Evolutionary conservation across 2,797 vertebrate genomes (phyloP), one percentile per base, ranked within the genome.

Genomic region (Xenopus petersii): DNA sequence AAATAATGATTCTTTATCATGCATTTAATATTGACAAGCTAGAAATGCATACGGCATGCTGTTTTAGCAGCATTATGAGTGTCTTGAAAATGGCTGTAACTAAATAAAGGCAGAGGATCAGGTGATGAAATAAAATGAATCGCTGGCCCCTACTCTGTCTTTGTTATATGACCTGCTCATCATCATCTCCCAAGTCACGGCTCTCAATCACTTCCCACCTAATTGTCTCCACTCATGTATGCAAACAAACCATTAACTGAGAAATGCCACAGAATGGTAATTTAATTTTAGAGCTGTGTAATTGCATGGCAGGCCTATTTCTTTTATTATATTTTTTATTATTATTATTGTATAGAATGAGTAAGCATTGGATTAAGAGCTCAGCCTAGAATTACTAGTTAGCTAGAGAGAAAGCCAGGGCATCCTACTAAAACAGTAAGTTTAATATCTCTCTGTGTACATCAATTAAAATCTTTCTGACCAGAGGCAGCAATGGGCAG

Each of bases 221-320:
- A 90, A 90, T 84, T 90, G 87, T 83, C 84, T 90, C 85, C 88
- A 86, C 71, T 72, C 80, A 86, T 84, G 87, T 89, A 86, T 88
- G 86, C 87, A 88, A 87, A 89, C 69, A 64, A 83, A 74, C 82
- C 81, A 48, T 84, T 89, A 86, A 84, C 79, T 66, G 77, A 81
- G 64, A 88, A 89, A 88, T 83, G 86, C 85, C 83, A 86, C 10
- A n/a, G 86, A 88, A 90, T 90, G 87, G 85, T 89, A 89, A 90
- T 91, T 89, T 87, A 84, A 72, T 75, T 84, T 79, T 12, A 36
- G 79, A 89, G 83, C 15, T n/a, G 77, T 81, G 82, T 82, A 86
- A 85, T 81, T 80, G 83, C 74, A 74, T 81, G 81, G 76, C 0
- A 12, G 62, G 82, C 83, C 77, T 64, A 60, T 78, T 81, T 84